These are phyloP conservation scores for Vidua chalybeata DNA, from an alignment of 2,113 vertebrate genomes.

Conservation along the genomic window DNA sequence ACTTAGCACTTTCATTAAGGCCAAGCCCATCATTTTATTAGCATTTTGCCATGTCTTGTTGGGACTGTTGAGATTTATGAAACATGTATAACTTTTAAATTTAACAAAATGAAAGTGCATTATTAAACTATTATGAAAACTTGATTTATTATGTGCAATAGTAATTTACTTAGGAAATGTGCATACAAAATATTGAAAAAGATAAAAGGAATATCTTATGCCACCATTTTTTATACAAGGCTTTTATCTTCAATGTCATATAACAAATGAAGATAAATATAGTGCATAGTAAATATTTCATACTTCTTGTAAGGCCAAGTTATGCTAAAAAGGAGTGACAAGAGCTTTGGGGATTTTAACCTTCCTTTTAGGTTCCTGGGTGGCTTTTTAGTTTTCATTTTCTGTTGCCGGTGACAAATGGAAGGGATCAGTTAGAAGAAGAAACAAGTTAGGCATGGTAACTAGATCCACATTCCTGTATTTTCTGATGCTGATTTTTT, in stretches of 20 bases:
- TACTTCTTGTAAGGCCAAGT: slow-evolving; percentile 14
- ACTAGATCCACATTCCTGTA: not conserved
- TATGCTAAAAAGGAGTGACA: slow-evolving; percentile 36
- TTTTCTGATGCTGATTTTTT: not conserved
- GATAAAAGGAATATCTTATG: not conserved
- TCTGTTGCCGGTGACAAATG: not conserved
- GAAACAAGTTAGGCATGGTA: not conserved
- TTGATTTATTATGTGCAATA: slow-evolving; percentile 33
- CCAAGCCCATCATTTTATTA: not conserved
- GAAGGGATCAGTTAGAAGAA: not conserved
- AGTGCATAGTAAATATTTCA: slow-evolving; percentile 53
- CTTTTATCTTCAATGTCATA: slow-evolving; percentile 41
- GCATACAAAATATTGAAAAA: slow-evolving; percentile 11
- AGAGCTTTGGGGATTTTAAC: slow-evolving; percentile 45
- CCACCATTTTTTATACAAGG: slow-evolving; percentile 25
- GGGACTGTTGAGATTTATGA: not conserved
- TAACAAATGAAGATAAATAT: slow-evolving; percentile 48
- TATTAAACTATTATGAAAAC: slow-evolving; percentile 6
- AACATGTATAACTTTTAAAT: slow-evolving; percentile 6
- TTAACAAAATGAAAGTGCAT: slow-evolving; percentile 38
- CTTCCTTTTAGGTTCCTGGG: not conserved
- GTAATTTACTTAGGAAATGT: not conserved
- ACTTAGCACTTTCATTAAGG: not conserved
- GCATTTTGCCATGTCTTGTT: not conserved
- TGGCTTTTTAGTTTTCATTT: not conserved